Base-by-base conservation (phyloP, 2,888 invertebrate genomes). In the Junonia oenone region DNA sequence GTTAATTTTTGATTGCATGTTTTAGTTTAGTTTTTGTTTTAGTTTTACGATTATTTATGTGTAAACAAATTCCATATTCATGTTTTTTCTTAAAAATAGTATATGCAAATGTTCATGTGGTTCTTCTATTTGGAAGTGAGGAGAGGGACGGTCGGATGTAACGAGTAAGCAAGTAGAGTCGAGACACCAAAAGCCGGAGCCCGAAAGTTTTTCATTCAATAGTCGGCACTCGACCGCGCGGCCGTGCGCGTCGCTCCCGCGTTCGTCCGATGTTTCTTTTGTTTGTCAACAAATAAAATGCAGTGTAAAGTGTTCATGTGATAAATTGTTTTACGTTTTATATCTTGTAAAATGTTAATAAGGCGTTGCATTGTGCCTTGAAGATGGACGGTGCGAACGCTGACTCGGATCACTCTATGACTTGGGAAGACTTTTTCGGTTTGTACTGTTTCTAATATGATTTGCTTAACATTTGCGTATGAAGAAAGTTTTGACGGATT, bases 401-500 rank as follows among this genome's bases (percentile, higher is more conserved):
- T 72, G 93, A 93, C 78, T 93, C 93, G 68, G 93, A 93, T 81
- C 92, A 92, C 72, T 93, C 93, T 76, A 92, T 93, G 90, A 93
- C 92, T 76, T 93, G 93, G 94, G 93, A 93, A 81, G 93, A 93
- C 73, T 93, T 93, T 90, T 93, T 93, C 73, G 93, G 93, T 93
- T 72, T 85, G 93, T 90, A 63, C 58, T 35, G 38, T 58, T 58
- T 56, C 46, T 58, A 56, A 51, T 55, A 51, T 29, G 33, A 55
- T 56, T 53, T 53, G 17, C 27, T 27, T 26, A 26, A 19, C 19
- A 22, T 27, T 29, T 35, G 31, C 2, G 11, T 33, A n/a, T 11
- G n/a, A 33, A 1, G n/a, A 33, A n/a, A 33, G 11, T 11, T 33
- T 33, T 6, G 8, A 29, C 29, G 8, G 8, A n/a, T 29, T 40